Evolutionary conservation across 2,797 vertebrate species (phyloP).

Genomic region (Phyllotis vaccarum): DNA sequence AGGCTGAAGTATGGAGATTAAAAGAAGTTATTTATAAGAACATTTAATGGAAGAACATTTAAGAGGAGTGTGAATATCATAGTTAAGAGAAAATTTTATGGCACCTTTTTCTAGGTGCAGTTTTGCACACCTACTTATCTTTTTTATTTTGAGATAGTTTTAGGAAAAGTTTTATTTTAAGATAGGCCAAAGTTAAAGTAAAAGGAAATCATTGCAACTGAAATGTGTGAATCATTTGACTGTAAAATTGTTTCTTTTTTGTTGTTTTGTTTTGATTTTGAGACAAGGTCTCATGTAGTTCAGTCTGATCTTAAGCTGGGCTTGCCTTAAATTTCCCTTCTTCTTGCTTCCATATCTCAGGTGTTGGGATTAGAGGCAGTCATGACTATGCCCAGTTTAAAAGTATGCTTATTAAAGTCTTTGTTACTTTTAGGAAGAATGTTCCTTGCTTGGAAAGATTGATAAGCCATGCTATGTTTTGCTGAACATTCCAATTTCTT

Average conservation of each 20-base stretch:
- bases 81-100: conserved; percentile 54
- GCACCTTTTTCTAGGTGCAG: conserved; percentile 55
- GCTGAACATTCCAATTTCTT: conserved; percentile 17
- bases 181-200: conserved; percentile 25
- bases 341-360: not conserved
- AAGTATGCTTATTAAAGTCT: not conserved
- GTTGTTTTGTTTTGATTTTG: not conserved
- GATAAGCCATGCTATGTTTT: not conserved
- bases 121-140: conserved; percentile 20
- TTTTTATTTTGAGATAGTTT: conserved; percentile 58
- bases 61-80: conserved; percentile 21
- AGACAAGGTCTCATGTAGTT: not conserved
- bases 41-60: conserved; percentile 42
- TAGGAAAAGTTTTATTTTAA: conserved; percentile 39
- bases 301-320: not conserved
- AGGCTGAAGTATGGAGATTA: conserved; percentile 55
- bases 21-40: conserved; percentile 68
- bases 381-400: not conserved
- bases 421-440: conserved; percentile 24
- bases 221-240: not conserved
- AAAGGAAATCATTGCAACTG: conserved; percentile 35
- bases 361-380: not conserved
- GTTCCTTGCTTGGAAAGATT: not conserved
- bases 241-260: conserved; percentile 4
- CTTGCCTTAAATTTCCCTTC: not conserved